phyloP scores from a whole-genome alignment of 2,113 vertebrate species.

The Amblyornis subalaris region DNA sequence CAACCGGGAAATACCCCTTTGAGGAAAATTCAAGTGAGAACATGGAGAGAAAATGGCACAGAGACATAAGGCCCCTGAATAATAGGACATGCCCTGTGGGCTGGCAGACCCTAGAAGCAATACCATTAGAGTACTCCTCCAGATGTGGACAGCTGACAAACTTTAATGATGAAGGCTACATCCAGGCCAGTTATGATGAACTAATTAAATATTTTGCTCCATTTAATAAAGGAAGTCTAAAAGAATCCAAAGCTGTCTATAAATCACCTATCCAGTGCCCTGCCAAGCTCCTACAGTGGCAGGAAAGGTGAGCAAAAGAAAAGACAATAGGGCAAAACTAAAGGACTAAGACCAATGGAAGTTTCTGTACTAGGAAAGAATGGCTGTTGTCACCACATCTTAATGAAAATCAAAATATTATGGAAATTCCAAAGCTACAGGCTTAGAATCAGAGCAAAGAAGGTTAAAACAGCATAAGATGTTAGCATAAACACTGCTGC shows the following conservation, averaged over 20 bases:
- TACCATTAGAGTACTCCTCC: background rate
- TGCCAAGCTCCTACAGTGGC: background rate
- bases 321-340: background rate
- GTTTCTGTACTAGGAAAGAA: background rate
- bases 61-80: background rate
- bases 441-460: background rate
- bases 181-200: background rate
- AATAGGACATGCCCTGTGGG: background rate
- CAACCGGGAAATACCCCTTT: background rate
- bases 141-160: conserved; percentile 8
- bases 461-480: background rate
- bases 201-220: conserved; percentile 18
- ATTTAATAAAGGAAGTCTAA: background rate
- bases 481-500: background rate
- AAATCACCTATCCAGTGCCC: background rate
- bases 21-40: background rate
- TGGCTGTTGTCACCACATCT: background rate
- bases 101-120: background rate
- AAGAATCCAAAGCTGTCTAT: background rate
- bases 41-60: background rate
- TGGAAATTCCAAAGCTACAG: background rate
- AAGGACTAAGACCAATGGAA: background rate
- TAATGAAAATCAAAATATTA: background rate
- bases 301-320: background rate
- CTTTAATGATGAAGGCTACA: background rate